Evolutionary conservation across 2,113 vertebrate genomes (phyloP), one percentile per base, ranked within the genome.

Genomic region (Oreochromis spilurus): DNA sequence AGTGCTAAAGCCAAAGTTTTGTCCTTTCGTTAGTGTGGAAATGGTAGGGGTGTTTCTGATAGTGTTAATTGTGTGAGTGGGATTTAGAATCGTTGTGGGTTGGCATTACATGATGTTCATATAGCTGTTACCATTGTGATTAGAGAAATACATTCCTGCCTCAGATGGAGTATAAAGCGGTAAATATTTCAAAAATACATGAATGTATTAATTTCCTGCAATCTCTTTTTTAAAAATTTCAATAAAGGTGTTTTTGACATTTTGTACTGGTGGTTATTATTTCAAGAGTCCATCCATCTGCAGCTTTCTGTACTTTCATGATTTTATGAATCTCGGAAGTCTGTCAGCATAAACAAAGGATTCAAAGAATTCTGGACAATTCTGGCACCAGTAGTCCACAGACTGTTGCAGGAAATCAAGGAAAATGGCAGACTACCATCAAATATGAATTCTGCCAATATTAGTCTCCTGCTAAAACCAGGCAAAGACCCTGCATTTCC

Each of bases 221-320:
- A 26, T 82, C 80, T 84, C 14, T 82, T 82, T 84, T 24, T 62
- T 4, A 5, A 5, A 60, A 34, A 79, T 93, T 93, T 62, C 81
- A 96, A 95, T 96, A 96, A 96, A 96, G 17, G 7, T 70, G 89
- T 95, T 91, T 94, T 95, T 92, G 85, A 81, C 52, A 86, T 86
- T 77, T 62, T 45, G 8, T 38, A 29, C 24, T 45, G 24, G 3
- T 54, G 10, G 3, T 55, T 9, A n/a, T 67, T 31, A 62, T 62
- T 62, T 36, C 16, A 62, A 2, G 29, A 62, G 19, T 60, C 29
- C 16, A 34, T 19, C 16, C 58, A 34, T 60, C 29, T 62, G 58
- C 58, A 62, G 58, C 29, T 62, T 62, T 62, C 58, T 34, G 6
- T 62, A 11, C 58, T 62, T 19, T 34, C 9, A 19, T 34, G 58